Evolutionary conservation across 2,888 invertebrate genomes (phyloP).

Genomic region (Strigamia crassipes): DNA sequence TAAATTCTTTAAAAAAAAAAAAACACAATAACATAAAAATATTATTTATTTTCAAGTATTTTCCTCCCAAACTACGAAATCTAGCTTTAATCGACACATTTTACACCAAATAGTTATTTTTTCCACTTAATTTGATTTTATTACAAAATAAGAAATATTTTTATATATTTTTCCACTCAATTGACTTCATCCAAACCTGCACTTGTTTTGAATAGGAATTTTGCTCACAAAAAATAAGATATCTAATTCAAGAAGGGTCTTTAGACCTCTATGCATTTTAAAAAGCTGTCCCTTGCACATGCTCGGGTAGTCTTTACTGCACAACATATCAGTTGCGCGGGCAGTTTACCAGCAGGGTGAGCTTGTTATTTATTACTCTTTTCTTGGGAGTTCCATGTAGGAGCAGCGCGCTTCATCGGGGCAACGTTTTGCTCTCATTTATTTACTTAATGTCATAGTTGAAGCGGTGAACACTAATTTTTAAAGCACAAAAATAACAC

Average conservation of each 20-base stretch:
- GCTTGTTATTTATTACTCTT: slow-evolving; percentile 11
- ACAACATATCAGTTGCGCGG: slow-evolving; percentile 30
- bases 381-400: slow-evolving; percentile 6
- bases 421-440: slow-evolving; percentile 11
- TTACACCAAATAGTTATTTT: too few relatives aligned
- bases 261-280: slow-evolving; percentile 1
- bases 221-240: too few relatives aligned
- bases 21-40: too few relatives aligned
- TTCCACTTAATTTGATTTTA: too few relatives aligned
- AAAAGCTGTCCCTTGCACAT: neutral
- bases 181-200: too few relatives aligned
- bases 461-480: neutral
- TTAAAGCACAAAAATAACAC: neutral
- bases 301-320: neutral
- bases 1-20: neutral
- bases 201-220: too few relatives aligned
- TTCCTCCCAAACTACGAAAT: too few relatives aligned
- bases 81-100: too few relatives aligned
- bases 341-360: slow-evolving; percentile 23
- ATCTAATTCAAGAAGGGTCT: neutral
- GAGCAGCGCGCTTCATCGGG: neutral
- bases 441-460: neutral
- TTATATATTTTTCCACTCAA: too few relatives aligned
- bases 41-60: too few relatives aligned
- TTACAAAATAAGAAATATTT: too few relatives aligned